Evolutionary conservation across 2,888 invertebrate genomes (phyloP).

Genomic region (Poecilus cupreus): DNA sequence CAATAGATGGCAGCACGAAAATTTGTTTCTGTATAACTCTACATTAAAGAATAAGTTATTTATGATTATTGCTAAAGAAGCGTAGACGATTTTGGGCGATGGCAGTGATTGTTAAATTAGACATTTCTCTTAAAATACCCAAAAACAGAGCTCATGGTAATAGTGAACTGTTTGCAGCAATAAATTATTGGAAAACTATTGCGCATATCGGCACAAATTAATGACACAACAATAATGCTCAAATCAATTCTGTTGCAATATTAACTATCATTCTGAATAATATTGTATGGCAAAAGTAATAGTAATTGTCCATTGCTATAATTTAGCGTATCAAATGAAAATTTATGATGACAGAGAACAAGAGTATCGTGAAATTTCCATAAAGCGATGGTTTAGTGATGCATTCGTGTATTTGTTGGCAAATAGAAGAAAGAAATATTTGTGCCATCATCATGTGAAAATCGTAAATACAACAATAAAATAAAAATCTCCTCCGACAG

Average conservation of each 20-base stretch:
- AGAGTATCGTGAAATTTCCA: background rate
- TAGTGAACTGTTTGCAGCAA: background rate
- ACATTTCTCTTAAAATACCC: too few relatives aligned
- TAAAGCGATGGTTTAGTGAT: background rate
- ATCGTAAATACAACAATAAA: slow-evolving; percentile 54
- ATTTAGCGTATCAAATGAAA: background rate
- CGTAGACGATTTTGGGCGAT: too few relatives aligned
- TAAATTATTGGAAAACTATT: slow-evolving; percentile 19
- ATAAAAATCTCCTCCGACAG: slow-evolving; percentile 42
- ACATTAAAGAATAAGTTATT: too few relatives aligned
- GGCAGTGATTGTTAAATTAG: too few relatives aligned
- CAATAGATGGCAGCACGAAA: too few relatives aligned
- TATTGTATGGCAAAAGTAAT: background rate
- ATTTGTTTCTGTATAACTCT: too few relatives aligned
- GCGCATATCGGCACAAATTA: slow-evolving; percentile 9
- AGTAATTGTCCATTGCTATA: background rate
- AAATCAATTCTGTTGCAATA: slow-evolving; percentile 30
- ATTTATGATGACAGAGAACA: background rate
- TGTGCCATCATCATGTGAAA: slow-evolving; percentile 28
- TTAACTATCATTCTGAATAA: slow-evolving; percentile 20
- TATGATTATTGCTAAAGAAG: too few relatives aligned
- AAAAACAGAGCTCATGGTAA: background rate
- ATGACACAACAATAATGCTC: slow-evolving; percentile 28
- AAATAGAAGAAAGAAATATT: slow-evolving; percentile 30
- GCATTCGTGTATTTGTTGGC: too few relatives aligned